Evolutionary conservation across 2,888 invertebrate species (phyloP), one percentile per base, ranked within the genome.

Genomic region (Euzophera pinguis): DNA sequence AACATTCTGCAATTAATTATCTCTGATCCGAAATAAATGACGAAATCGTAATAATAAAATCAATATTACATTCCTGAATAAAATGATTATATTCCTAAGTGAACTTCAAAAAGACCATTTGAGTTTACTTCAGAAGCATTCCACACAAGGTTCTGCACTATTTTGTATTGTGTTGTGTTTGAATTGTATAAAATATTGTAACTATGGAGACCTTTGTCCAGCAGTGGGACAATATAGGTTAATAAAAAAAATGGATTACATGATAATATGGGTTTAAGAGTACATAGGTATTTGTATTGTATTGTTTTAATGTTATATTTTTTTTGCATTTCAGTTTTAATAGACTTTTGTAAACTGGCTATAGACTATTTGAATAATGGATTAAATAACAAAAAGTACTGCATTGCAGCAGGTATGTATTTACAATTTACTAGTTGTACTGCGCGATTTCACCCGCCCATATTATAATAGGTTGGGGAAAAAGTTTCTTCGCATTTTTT

Each of bases 321-420:
- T 22, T 22, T 5, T 5, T 22, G 22, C 5, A 22, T 88, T 90
- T 48, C 81, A 94, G 94, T 94, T 60, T 71, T 94, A 14, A 92
- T 93, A 54, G 94, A 94, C 75, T 94, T 94, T 69, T 94, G 94
- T 73, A 94, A 94, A 75, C 75, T 94, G 52, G 90, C 93, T 1
- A 80, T 93, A 56, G 94, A 94, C 67, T 94, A 92, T 73, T 68
- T 95, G 27, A 91, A 91, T 56, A 94, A 93, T 81, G 94, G 94
- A 12, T 87, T 91, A 14, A 94, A 94, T 76, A 67, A 82, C 10
- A 93, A 93, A 73, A 84, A 93, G 53, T 93, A 93, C 65, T 81
- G 75, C 45, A 85, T 92, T 53, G 94, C 94, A 54, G 93, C 94
- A 53, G 92, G 93, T 93, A 32, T 32, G 32, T 32, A 22, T 22